These are phyloP conservation scores for Pachypanchax playfairii DNA, from an alignment of 2,113 vertebrate species.

Conservation along the genomic window DNA sequence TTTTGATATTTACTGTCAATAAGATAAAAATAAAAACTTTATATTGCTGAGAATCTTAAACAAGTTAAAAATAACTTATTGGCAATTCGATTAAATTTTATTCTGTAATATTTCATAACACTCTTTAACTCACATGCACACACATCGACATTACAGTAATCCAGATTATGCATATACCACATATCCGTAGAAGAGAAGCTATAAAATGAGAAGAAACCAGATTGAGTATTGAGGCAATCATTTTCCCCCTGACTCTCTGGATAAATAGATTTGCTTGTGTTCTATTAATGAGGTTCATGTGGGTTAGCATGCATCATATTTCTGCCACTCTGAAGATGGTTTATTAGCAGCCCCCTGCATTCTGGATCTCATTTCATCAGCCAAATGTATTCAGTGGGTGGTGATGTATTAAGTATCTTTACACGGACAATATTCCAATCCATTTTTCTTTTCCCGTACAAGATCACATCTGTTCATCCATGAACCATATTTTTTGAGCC, in stretches of 20 bases:
- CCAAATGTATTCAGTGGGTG: conserved; percentile 61
- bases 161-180: conserved; percentile 14
- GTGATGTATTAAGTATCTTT: conserved; percentile 66
- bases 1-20: no score
- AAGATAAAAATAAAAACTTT: no score
- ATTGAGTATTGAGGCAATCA: conserved; percentile 64
- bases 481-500: conserved; percentile 10
- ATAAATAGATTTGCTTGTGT: conserved; percentile 77
- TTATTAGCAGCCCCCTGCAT: conserved; percentile 67
- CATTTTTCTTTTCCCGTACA: conserved; percentile 29
- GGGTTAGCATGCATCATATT: conserved; percentile 67
- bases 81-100: neutral
- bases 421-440: conserved; percentile 57
- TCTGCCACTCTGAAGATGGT: conserved; percentile 65
- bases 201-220: conserved; percentile 38
- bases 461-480: conserved; percentile 31
- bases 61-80: no score
- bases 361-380: conserved; percentile 71
- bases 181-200: conserved; percentile 43
- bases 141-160: neutral
- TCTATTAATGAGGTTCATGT: conserved; percentile 76
- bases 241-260: conserved; percentile 69
- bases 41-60: no score
- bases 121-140: no score
- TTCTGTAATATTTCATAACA: neutral